These are phyloP conservation scores for Drosophila orosa DNA, from an alignment of 1,140 invertebrate species.

Conservation along the genomic window DNA sequence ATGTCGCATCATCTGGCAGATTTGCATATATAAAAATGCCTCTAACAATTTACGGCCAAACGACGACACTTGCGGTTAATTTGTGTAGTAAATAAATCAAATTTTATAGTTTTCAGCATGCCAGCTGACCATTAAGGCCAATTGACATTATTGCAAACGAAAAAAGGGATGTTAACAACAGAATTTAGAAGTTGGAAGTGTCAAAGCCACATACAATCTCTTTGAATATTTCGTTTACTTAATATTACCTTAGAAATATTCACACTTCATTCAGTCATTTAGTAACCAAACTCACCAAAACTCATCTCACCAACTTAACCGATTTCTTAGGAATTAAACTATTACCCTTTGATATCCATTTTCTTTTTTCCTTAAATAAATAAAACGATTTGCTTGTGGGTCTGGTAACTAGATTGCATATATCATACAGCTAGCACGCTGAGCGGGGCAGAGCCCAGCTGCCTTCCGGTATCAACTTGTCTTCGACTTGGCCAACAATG, in stretches of 20 bases:
- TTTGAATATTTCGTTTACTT: not conserved
- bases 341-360: not conserved
- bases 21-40: conserved; percentile 29
- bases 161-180: conserved; percentile 6
- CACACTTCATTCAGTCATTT: not conserved
- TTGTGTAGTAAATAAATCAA: conserved; percentile 71
- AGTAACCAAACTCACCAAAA: not conserved
- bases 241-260: not conserved
- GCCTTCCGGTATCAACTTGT: conserved; percentile 52
- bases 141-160: conserved; percentile 62
- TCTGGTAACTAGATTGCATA: conserved; percentile 28
- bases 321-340: not conserved
- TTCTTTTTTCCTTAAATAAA: conserved; percentile 31
- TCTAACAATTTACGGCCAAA: conserved; percentile 23
- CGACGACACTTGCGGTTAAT: conserved; percentile 55
- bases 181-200: not conserved
- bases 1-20: conserved; percentile 46
- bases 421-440: conserved; percentile 30
- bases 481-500: conserved; percentile 66
- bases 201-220: not conserved
- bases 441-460: conserved; percentile 11
- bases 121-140: conserved; percentile 34
- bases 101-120: conserved; percentile 47
- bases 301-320: not conserved
- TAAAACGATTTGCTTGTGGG: conserved; percentile 55